Percentiles rank a stretch among this genome's conserved stretches.
Conservation (phyloP, 2,797 vertebrate genomes). For the Micropoecilia bifurca region DNA sequence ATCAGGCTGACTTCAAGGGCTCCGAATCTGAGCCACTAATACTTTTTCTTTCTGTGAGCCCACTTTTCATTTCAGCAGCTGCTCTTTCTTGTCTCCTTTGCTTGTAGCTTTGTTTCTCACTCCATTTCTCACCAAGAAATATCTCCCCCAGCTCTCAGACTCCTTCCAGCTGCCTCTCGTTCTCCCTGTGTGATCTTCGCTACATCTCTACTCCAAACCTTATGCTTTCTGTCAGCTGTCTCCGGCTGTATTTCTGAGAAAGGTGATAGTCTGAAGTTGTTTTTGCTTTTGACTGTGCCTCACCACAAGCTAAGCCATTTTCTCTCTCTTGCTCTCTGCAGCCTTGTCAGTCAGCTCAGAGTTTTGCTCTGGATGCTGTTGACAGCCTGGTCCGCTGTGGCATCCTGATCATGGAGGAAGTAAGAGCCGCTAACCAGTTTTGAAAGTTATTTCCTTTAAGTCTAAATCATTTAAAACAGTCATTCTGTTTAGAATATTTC, state of each 20-base stretch:
- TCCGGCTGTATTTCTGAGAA: slow-evolving; percentile 27
- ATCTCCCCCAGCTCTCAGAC: slow-evolving; percentile 25
- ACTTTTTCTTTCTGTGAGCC: slow-evolving; percentile 52
- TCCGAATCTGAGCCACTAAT: slow-evolving; percentile 63
- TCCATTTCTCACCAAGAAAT: slow-evolving; percentile 45
- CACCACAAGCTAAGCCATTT: slow-evolving; percentile 11
- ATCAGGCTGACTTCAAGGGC: slow-evolving; percentile 64
- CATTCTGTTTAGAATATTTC: slow-evolving; percentile 6
- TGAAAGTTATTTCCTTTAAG: slow-evolving; percentile 7
- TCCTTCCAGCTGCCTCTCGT: slow-evolving; percentile 40
- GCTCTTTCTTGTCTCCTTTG: slow-evolving; percentile 55
- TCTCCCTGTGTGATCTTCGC: slow-evolving; percentile 48
- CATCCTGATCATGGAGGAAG: slow-evolving; percentile 90
- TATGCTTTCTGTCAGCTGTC: slow-evolving; percentile 56
- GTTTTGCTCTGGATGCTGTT: slow-evolving; percentile 84
- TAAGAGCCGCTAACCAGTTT: slow-evolving; percentile 64
- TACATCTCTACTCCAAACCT: slow-evolving; percentile 41
- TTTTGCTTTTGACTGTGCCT: slow-evolving; percentile 37
- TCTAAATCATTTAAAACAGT: slow-evolving; percentile 15
- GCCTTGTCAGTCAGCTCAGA: slow-evolving; percentile 88
- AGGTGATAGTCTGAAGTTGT: slow-evolving; percentile 44
- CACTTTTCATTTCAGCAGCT: slow-evolving; percentile 61
- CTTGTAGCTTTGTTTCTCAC: slow-evolving; percentile 44
- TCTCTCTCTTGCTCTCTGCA: slow-evolving; percentile 52
- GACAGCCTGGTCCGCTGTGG: slow-evolving; percentile 91